Base-by-base conservation (phyloP, 2,113 vertebrate species). In the Elgaria multicarinata region DNA sequence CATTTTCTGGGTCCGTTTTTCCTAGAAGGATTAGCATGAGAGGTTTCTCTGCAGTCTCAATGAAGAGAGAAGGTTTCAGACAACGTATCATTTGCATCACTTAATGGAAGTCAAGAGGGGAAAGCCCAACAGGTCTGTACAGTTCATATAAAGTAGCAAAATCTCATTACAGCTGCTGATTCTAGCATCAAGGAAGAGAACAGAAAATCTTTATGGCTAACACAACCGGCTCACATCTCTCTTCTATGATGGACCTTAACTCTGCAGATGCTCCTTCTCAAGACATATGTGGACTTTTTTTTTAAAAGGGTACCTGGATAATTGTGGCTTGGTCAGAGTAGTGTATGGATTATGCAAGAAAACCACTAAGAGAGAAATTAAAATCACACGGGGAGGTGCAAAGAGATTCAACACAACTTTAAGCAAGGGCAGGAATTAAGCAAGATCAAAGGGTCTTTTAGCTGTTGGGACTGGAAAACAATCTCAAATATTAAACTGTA, bases 251-350 rank as follows among this genome's bases (percentile, higher is more conserved):
- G 1, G 66, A 84, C 82, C 83, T 85, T 42, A 33, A 75, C 24
- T n/a, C 64, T 31, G 53, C 44, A 36, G 0, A 0, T 1, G 36
- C n/a, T 31, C 0, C 4, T 16, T 36, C 13, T 71, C 55, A 26
- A 86, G 87, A 42, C 62, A 87, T 1, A 39, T 36, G 28, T 50
- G 26, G 33, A 78, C 14, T 33, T 69, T 89, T 66, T 42, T 5
- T 77, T 62, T 46, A 67, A 18, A 28, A 13, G n/a, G 50, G 33
- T 3, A n/a, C 36, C 55, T 78, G 26, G 46, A 10, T 69, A 10
- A 24, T 64, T 16, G 24, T n/a, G 36, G 83, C 26, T 55, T 69
- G 2, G 22, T 69, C 44, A 13, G 16, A 14, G 62, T 26, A 78
- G 24, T 26, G 2, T 24, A 55, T 14, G 83, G 58, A 77, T n/a